These are phyloP conservation scores for Caloenas nicobarica DNA, from an alignment of 2,113 vertebrate genomes.

Conservation along the genomic window DNA sequence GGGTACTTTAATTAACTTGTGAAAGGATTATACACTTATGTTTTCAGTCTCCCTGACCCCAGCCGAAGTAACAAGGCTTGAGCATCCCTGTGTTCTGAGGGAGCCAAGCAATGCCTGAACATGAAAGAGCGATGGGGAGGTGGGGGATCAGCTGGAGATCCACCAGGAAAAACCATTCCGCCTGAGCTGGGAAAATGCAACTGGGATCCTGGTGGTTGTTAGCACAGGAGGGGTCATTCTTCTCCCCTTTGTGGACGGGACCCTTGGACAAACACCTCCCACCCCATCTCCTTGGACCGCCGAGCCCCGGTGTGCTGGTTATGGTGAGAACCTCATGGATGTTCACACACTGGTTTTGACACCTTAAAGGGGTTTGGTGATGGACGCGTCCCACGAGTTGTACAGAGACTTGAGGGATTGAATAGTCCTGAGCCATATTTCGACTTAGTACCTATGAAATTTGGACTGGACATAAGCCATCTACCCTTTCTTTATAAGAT, in stretches of 20 bases:
- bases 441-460: not conserved
- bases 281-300: rapidly evolving
- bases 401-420: not conserved
- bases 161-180: rapidly evolving
- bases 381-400: not conserved
- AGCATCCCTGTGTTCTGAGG: rapidly evolving
- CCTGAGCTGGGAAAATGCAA: rapidly evolving
- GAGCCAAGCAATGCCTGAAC: rapidly evolving
- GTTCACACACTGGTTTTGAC: rapidly evolving
- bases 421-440: not conserved
- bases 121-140: rapidly evolving
- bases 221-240: rapidly evolving
- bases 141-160: not conserved
- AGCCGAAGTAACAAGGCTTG: not conserved
- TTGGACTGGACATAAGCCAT: rapidly evolving
- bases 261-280: rapidly evolving
- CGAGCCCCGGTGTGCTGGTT: not conserved
- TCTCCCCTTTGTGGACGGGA: not conserved
- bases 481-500: not conserved
- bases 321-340: rapidly evolving
- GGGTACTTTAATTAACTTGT: constrained; percentile 51
- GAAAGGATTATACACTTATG: constrained; percentile 38
- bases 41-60: constrained; percentile 12
- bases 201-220: not conserved
- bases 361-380: rapidly evolving